Evolutionary conservation across 2,888 invertebrate genomes (phyloP).

Genomic region (Polylopha cassiicola): DNA sequence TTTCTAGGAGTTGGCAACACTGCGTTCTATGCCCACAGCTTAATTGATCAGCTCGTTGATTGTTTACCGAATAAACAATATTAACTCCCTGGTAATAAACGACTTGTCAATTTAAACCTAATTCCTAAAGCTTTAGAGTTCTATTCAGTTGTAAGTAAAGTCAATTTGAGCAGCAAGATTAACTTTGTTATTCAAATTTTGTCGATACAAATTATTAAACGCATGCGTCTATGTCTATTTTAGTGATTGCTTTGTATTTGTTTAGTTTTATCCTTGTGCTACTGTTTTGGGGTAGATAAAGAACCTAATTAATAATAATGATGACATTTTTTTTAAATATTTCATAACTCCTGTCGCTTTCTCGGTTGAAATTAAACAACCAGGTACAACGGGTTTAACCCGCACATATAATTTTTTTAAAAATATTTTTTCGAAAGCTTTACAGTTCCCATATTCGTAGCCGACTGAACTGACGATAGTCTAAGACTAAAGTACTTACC

Average conservation of each 20-base stretch:
- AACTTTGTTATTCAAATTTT: slow-evolving; percentile 18
- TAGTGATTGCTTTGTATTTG: slow-evolving; percentile 10
- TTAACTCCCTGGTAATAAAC: background rate
- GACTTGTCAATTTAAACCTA: background rate
- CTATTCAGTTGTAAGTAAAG: background rate
- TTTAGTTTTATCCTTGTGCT: slow-evolving; percentile 11
- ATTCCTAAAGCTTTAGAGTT: background rate
- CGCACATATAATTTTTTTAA: no score
- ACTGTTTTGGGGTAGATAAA: slow-evolving; percentile 13
- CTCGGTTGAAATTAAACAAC: no score
- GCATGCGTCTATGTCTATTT: slow-evolving; percentile 7
- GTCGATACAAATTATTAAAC: slow-evolving; percentile 10
- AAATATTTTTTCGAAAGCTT: no score
- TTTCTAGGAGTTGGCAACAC: no score
- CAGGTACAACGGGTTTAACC: no score
- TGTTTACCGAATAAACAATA: slow-evolving; percentile 16
- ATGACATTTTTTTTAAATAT: no score
- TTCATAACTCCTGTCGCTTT: no score
- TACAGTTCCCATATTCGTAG: no score
- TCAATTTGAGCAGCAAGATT: background rate
- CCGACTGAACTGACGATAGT: no score
- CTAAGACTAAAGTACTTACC: no score
- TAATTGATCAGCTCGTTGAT: slow-evolving; percentile 46
- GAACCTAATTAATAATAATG: no score
- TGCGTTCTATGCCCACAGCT: slow-evolving; percentile 33